These are phyloP conservation scores for Zaprionus lachaisei DNA, from an alignment of 1,140 invertebrate genomes.

Conservation along the genomic window DNA sequence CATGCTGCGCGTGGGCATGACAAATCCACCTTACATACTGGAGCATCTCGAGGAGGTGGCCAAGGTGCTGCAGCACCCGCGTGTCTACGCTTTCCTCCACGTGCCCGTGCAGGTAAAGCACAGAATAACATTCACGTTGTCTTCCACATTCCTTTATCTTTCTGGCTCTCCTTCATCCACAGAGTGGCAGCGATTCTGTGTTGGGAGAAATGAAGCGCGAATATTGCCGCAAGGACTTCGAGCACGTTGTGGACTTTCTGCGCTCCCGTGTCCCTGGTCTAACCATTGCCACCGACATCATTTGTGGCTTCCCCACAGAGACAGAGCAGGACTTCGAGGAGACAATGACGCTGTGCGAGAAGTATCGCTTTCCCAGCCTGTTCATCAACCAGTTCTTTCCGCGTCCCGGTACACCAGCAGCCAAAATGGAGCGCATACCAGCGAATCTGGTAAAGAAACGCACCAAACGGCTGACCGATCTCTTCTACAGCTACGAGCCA, in stretches of 20 bases:
- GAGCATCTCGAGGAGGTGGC: constrained; percentile 97
- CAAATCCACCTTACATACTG: constrained; percentile 99
- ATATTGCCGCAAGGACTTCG: constrained; percentile 95
- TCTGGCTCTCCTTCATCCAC: neutral
- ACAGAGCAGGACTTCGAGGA: constrained; percentile 96
- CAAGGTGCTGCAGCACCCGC: constrained; percentile 93
- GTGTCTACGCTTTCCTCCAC: constrained; percentile 98
- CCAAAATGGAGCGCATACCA: constrained; percentile 92
- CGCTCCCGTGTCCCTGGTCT: constrained; percentile 89
- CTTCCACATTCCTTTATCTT: neutral
- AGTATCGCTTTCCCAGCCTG: constrained; percentile 96
- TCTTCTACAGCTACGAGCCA: constrained; percentile 96
- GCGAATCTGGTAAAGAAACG: constrained; percentile 94
- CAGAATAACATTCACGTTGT: neutral
- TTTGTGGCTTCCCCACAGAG: constrained; percentile 99
- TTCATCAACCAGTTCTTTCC: constrained; percentile 99
- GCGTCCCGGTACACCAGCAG: constrained; percentile 97
- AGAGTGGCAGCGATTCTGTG: constrained; percentile 96
- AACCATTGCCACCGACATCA: constrained; percentile 98
- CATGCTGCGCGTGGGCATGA: constrained; percentile 96
- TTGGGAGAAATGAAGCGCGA: constrained; percentile 98
- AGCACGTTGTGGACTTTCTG: constrained; percentile 94
- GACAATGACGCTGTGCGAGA: constrained; percentile 92
- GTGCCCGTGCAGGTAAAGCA: constrained; percentile 93
- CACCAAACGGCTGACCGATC: constrained; percentile 94